Base-by-base conservation (phyloP, 2,888 invertebrate genomes). In the Odontocerum albicorne region DNA sequence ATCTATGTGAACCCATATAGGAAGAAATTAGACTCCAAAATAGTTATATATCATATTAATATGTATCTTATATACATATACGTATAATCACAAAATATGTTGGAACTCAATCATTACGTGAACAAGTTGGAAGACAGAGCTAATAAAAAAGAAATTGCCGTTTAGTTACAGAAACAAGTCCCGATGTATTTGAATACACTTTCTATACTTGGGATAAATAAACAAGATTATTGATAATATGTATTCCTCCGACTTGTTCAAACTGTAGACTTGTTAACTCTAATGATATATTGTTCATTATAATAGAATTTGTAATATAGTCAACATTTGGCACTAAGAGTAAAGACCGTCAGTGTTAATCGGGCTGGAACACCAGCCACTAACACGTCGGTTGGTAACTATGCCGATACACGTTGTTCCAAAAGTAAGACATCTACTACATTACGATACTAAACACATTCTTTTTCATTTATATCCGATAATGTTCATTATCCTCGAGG, bases 221-320 rank as follows among this genome's bases (percentile, higher is more conserved):
- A 27, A 27, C 10, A 10, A 27, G 27, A 27, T 7, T 27, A 27
- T 27, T 27, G 27, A 7, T 7, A 7, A 27, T 27, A 27, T 27
- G 4, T 27, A 10, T 27, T 27, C 10, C 27, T 27, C 4, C 12
- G n/a, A 35, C 4, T 35, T n/a, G 35, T 4, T 35, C 35, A 32
- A 22, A 53, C 36, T 45, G 33, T 47, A 53, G 33, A 45, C 44
- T 22, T 52, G 40, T 52, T 53, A 47, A 46, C 33, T 53, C 56
- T 56, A 56, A 54, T 56, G 59, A 56, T 59, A 56, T 59, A 42
- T 46, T 35, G 45, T 38, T 32, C 46, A 12, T 39, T 50, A 45
- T 13, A 56, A 59, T 59, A 59, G 49, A 59, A 49, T 59, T 59
- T 56, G 52, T 53, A 56, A 59, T 56, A 59, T 59, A 59, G 59